Evolutionary conservation across 2,113 vertebrate genomes (phyloP).

Genomic region (Hyperoodon ampullatus): DNA sequence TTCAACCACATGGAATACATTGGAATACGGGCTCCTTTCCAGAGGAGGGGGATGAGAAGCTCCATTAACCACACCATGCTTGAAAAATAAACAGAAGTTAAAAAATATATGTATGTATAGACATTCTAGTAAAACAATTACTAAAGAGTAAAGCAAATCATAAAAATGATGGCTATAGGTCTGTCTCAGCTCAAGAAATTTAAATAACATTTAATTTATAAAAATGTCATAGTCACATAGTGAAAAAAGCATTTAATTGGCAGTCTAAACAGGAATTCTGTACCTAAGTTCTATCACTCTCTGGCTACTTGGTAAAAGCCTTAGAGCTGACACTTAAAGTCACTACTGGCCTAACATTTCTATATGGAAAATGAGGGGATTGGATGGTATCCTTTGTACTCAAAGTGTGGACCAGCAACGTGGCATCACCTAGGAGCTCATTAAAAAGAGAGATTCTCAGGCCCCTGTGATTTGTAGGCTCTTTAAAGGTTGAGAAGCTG

Average conservation of each 20-base stretch:
- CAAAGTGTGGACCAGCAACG: not conserved
- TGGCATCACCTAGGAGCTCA: not conserved
- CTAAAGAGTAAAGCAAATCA: not conserved
- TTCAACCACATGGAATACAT: constrained; percentile 96
- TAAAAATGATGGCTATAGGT: not conserved
- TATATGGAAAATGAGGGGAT: not conserved
- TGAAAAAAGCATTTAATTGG: not conserved
- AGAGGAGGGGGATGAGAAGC: constrained; percentile 88
- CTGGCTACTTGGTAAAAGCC: not conserved
- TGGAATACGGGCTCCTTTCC: constrained; percentile 89
- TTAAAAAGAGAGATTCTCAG: not conserved
- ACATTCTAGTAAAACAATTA: not conserved
- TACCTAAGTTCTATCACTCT: not conserved
- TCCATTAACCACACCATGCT: constrained; percentile 87
- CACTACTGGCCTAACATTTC: not conserved
- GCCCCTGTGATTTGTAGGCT: not conserved
- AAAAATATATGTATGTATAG: not conserved
- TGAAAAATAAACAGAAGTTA: constrained; percentile 54
- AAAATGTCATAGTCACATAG: not conserved
- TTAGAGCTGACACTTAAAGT: not conserved
- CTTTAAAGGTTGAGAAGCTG: not conserved
- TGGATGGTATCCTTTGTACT: not conserved
- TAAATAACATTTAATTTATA: not conserved
- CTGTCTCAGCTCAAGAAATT: not conserved
- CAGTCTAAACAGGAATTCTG: not conserved